Conservation (phyloP, 2,113 vertebrate genomes). For the Ranitomeya imitator region DNA sequence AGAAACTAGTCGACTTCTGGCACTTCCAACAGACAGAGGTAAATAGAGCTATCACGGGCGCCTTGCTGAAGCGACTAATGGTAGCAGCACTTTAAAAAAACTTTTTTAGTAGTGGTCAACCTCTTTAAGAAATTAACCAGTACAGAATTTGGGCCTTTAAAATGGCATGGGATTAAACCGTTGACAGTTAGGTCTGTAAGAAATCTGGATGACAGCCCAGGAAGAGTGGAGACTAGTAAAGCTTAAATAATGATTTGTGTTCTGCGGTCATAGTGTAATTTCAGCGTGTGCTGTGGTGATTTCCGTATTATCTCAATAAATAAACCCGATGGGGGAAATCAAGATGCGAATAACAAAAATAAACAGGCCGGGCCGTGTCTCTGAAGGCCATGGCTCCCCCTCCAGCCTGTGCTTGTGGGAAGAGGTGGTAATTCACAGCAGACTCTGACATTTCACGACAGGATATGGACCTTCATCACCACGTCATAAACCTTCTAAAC, state of each 20-base stretch:
- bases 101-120: too few species aligned
- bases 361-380: slow-evolving; percentile 11
- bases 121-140: too few species aligned
- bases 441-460: slow-evolving; percentile 36
- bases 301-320: neutral
- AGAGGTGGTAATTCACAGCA: slow-evolving; percentile 48
- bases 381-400: slow-evolving; percentile 18
- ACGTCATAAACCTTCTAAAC: slow-evolving; percentile 44
- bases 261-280: neutral
- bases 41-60: too few species aligned
- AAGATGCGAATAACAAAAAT: slow-evolving; percentile 4
- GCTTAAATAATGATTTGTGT: neutral
- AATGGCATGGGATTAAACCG: too few species aligned
- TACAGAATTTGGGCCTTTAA: too few species aligned
- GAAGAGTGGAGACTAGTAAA: neutral
- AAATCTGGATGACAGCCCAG: neutral
- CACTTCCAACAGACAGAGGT: too few species aligned
- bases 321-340: slow-evolving; percentile 6
- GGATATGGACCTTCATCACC: slow-evolving; percentile 40
- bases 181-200: neutral
- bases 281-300: neutral
- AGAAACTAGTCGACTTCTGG: too few species aligned
- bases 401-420: neutral
- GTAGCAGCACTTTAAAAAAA: too few species aligned
- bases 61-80: too few species aligned